A percentile compares a stretch with the other conserved stretches of the same genome.
Conservation (phyloP, 2,888 invertebrate species). For the Cantharis rustica region DNA sequence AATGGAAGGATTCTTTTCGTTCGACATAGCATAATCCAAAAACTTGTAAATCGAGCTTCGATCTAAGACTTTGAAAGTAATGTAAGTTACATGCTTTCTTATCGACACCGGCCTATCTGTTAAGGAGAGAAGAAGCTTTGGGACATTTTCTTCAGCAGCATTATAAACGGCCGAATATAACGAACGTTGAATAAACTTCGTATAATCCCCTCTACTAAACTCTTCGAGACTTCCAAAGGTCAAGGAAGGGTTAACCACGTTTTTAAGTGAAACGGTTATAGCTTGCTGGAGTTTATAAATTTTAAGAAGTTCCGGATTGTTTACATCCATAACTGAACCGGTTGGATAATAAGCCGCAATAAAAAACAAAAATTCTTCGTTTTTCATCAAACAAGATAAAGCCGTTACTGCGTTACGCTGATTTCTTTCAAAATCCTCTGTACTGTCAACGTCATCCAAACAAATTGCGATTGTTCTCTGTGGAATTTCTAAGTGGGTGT, state of each 20-base stretch:
- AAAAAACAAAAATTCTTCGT: constrained; percentile 3
- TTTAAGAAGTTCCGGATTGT: not conserved
- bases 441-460: not conserved
- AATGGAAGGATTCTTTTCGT: constrained; percentile 21
- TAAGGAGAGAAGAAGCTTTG: not conserved
- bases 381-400: constrained; percentile 9
- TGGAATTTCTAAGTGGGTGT: constrained; percentile 15
- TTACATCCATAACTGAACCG: constrained; percentile 6
- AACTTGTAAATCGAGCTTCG: constrained; percentile 1
- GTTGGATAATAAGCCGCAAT: constrained; percentile 11
- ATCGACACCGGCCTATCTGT: constrained; percentile 18
- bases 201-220: constrained; percentile 20
- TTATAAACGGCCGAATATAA: constrained; percentile 13
- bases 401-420: not conserved
- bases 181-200: constrained; percentile 20
- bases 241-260: constrained; percentile 7
- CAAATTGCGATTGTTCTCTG: constrained; percentile 8
- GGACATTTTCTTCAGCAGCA: constrained; percentile 9
- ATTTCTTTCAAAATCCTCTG: not conserved
- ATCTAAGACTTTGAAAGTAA: constrained; percentile 10
- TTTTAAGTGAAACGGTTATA: constrained; percentile 10
- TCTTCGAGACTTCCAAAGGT: constrained; percentile 12
- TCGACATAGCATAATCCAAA: not conserved
- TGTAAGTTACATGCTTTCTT: constrained; percentile 21
- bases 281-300: constrained; percentile 11